Percentiles rank a stretch among this genome's conserved stretches.
phyloP scores from a whole-genome alignment of 2,797 vertebrate genomes.

The Cetoscarus ocellatus region DNA sequence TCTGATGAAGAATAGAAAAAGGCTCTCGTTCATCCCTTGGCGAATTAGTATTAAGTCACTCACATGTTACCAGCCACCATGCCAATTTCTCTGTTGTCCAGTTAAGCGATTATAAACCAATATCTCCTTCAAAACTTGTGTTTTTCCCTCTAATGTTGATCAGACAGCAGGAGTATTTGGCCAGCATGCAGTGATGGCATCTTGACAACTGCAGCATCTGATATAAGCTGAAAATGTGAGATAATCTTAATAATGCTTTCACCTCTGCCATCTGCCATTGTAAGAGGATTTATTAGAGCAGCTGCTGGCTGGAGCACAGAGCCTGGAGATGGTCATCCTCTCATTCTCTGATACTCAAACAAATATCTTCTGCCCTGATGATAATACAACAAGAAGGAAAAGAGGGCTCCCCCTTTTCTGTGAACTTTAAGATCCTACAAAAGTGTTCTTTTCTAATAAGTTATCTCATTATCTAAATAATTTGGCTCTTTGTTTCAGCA shows the following conservation, averaged over 20 bases:
- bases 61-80: no score
- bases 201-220: neutral
- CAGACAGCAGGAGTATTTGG: neutral
- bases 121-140: neutral
- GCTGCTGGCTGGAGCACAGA: neutral
- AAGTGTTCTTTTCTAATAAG: no score
- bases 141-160: neutral
- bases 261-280: neutral
- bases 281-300: neutral
- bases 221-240: neutral
- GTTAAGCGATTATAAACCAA: neutral
- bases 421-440: no score
- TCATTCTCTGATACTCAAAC: neutral
- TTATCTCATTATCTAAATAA: neutral
- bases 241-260: neutral
- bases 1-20: no score
- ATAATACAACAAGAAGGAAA: neutral
- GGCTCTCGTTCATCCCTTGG: no score
- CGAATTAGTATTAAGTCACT: no score
- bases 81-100: neutral
- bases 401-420: neutral
- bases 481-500: no score
- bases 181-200: neutral
- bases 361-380: neutral
- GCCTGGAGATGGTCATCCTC: neutral